Base-by-base conservation (phyloP, 1,140 invertebrate genomes). In the Diploscapter pachys region DNA sequence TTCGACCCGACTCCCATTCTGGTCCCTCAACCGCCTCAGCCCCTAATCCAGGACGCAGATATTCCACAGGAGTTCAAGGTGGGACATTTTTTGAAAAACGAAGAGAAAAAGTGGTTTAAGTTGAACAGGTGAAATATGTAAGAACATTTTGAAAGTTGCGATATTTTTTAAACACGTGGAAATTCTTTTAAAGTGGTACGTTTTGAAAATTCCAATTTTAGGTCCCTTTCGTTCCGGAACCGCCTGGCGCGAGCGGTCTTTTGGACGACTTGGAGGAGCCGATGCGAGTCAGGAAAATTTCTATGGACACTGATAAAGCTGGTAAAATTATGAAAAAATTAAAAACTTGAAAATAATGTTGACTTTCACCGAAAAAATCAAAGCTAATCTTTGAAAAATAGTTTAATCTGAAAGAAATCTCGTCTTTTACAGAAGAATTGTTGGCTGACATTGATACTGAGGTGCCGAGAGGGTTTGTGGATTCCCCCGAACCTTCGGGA, bases 181-280 rank as follows among this genome's bases (percentile, higher is more conserved):
- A 59, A 59, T 1, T 59, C 9, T 59, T 31, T 31, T 31, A 31
- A 31, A 31, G 31, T 31, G 31, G 31, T 31, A 31, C 31, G 31
- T 31, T 31, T 31, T 31, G 31, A 31, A 31, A 59, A 59, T 59
- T 59, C 9, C 13, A 13, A 48, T 68, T 68, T 54, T 48, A 68
- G 66, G 66, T 2, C 2, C 66, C 66, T 6, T 55, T n/a, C 49
- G 66, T 68, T 2, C 66, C 66, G 5, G 52, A 68, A 53, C 66
- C 9, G 6, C 6, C 51, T 9, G 51, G 50, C 52, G 51, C 53
- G 11, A 50, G 50, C 48, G 66, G 66, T 1, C 66, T 68, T 52
- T 54, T 68, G 48, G 66, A 68, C 48, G 51, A 68, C 66, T 9
- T 68, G 48, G 66, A 68, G 8, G 49, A 5, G 6, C 66, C 66